A percentile compares a stretch with the other conserved stretches of the same genome.
Evolutionary conservation across 2,797 vertebrate genomes (phyloP).

Genomic region (Basileuterus tristriatus): DNA sequence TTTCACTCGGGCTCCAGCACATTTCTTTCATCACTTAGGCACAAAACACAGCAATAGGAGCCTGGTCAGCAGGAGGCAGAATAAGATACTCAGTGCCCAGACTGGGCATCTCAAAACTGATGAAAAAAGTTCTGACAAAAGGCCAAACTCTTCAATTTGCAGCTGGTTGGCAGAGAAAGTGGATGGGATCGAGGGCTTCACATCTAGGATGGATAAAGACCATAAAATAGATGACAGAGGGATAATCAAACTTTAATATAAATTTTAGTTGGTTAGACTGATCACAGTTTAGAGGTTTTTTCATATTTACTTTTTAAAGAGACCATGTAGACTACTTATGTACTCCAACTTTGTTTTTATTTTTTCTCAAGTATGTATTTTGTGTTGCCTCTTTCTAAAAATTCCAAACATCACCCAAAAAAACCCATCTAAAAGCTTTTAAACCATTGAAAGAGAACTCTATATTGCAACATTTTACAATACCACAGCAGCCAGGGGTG

Average conservation of each 20-base stretch:
- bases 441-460: background rate
- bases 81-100: background rate
- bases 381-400: background rate
- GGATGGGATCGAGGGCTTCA: background rate
- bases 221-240: background rate
- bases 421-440: accelerated
- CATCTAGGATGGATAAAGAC: background rate
- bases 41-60: background rate
- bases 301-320: background rate
- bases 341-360: background rate
- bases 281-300: background rate
- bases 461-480: background rate
- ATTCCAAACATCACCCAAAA: background rate
- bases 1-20: background rate
- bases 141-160: background rate
- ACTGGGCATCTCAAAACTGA: background rate
- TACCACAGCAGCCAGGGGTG: background rate
- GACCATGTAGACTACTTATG: background rate
- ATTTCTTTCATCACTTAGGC: background rate
- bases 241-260: background rate
- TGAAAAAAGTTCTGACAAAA: background rate
- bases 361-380: background rate
- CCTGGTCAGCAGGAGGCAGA: background rate
- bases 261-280: background rate
- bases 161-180: background rate